phyloP scores from a whole-genome alignment of 2,113 vertebrate genomes.

The Chamaetylas fuelleborni region DNA sequence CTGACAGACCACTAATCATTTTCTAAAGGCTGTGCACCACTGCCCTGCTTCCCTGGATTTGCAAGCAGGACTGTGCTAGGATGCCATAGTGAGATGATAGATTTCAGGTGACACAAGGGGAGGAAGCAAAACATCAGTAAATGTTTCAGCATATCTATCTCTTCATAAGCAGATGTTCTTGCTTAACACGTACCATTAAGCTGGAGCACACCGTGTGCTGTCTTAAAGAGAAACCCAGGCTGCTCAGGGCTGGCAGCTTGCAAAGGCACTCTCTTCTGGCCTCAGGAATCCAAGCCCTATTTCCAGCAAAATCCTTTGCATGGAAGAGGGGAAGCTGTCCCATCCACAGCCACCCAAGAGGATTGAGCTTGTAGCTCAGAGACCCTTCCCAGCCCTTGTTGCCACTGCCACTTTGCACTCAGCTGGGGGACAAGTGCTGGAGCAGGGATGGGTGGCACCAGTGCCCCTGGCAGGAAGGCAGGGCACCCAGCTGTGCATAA shows the following conservation, averaged over 20 bases:
- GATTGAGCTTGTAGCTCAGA: neutral
- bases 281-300: neutral
- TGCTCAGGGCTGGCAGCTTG: neutral
- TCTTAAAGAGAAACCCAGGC: neutral
- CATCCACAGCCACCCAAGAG: neutral
- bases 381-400: neutral
- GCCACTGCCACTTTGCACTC: neutral
- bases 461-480: neutral
- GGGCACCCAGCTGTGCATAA: neutral
- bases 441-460: fast-evolving
- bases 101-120: conserved; percentile 63
- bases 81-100: conserved; percentile 41
- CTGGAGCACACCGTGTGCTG: neutral
- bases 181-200: conserved; percentile 44
- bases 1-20: conserved; percentile 67
- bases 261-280: neutral
- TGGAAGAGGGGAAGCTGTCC: neutral
- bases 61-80: conserved; percentile 8
- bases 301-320: neutral
- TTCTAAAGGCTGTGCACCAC: conserved; percentile 54
- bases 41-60: conserved; percentile 30
- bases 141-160: conserved; percentile 63
- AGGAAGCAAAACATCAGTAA: conserved; percentile 70
- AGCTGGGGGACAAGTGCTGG: neutral
- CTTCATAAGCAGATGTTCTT: conserved; percentile 66